Conservation (phyloP, 2,888 invertebrate genomes). For the Trissolcus japonicus region DNA sequence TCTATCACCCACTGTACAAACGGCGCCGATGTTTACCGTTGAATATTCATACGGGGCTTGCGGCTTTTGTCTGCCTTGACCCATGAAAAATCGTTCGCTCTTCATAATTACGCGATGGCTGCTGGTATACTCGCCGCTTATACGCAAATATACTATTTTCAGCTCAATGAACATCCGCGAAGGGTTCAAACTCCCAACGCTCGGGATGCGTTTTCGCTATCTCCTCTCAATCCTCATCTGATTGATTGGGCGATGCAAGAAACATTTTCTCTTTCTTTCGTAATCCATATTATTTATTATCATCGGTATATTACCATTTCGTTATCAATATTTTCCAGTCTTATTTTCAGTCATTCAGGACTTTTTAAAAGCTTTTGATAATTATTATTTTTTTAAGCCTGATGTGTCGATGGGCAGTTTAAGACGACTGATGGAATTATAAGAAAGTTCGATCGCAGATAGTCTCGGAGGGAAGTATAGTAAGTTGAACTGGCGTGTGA, state of each 20-base stretch:
- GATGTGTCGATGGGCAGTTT: conserved; percentile 2
- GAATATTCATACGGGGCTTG: conserved; percentile 57
- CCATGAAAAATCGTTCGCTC: conserved; percentile 53
- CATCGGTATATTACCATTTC: too few species aligned
- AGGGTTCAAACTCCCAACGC: conserved; percentile 20
- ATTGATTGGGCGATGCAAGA: neutral
- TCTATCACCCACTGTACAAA: conserved; percentile 55
- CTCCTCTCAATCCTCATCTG: neutral
- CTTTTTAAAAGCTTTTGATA: neutral
- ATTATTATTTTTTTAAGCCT: neutral
- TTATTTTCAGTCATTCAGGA: neutral
- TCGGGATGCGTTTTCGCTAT: conserved; percentile 11
- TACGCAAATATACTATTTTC: conserved; percentile 44
- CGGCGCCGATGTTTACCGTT: conserved; percentile 55
- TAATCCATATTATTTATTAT: too few species aligned
- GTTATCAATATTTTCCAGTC: neutral
- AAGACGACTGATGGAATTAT: conserved; percentile 52
- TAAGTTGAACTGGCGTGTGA: conserved; percentile 34
- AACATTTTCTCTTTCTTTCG: too few species aligned
- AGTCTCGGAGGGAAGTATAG: conserved; percentile 29
- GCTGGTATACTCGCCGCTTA: conserved; percentile 34
- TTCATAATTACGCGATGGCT: conserved; percentile 46
- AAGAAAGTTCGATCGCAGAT: conserved; percentile 29
- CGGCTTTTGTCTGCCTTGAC: conserved; percentile 53
- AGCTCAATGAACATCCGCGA: conserved; percentile 35